Evolutionary conservation across 2,113 vertebrate species (phyloP).

Genomic region (Cyprinus carpio): DNA sequence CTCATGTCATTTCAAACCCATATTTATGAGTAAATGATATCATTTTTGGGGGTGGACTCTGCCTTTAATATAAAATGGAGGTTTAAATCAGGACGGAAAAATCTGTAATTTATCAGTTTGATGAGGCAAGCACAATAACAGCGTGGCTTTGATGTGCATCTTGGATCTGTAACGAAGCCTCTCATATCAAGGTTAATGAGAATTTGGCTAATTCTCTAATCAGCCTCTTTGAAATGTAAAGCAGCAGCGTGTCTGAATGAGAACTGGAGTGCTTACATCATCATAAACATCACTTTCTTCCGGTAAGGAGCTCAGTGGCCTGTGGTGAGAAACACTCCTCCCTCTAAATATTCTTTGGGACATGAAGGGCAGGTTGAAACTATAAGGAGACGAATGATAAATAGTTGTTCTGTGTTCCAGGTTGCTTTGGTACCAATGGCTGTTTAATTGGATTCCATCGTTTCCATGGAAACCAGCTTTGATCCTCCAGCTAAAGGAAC

Average conservation of each 20-base stretch:
- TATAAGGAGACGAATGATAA: not conserved
- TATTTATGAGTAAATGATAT: not conserved
- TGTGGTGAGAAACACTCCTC: not conserved
- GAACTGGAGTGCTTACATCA: constrained; percentile 68
- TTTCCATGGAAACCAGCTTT: not conserved
- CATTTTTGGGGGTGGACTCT: not conserved
- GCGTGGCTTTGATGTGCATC: constrained; percentile 45
- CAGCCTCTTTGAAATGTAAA: constrained; percentile 76
- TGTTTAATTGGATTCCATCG: not conserved
- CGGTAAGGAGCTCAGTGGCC: no score
- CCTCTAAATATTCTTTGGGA: not conserved
- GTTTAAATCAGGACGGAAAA: not conserved
- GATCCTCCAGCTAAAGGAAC: not conserved
- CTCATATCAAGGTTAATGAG: constrained; percentile 62
- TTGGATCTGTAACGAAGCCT: constrained; percentile 29
- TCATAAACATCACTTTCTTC: constrained; percentile 58
- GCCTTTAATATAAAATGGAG: not conserved
- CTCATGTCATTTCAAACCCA: not conserved
- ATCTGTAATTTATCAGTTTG: constrained; percentile 2
- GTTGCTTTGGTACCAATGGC: not conserved
- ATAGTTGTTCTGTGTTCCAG: not conserved
- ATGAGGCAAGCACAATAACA: constrained; percentile 49
- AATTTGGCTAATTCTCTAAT: constrained; percentile 65
- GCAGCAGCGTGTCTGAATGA: constrained; percentile 60
- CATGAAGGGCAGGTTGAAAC: not conserved